Base-by-base conservation (phyloP, 2,888 invertebrate species). In the Euzophera pinguis region DNA sequence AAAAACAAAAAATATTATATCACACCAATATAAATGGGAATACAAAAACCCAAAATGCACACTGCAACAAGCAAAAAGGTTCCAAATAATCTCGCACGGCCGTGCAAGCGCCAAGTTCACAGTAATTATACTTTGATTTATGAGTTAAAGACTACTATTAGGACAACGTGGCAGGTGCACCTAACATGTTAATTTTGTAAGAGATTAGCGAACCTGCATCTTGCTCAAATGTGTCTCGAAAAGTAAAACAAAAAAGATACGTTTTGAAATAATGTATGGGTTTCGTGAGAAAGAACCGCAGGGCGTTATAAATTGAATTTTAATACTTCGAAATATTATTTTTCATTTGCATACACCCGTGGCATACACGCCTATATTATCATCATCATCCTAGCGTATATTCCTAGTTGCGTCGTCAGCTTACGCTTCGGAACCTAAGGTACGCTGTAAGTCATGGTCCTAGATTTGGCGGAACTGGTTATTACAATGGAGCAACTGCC, bases 101-200 rank as follows among this genome's bases (percentile, higher is more conserved):
- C 47, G 27, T 16, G 48, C 47, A 49, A 52, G 53, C 48, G 53
- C 53, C 51, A 53, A 53, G 62, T 61, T 62, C 70, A 67, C 62
- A 63, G 79, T 76, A 76, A 82, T 84, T 81, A 81, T 64, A 43
- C 54, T 54, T 69, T 82, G 84, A 86, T 84, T 84, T 83, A 86
- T 74, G 73, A 67, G 68, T 63, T 71, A 73, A 77, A 72, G 69
- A 71, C 72, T 58, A 64, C 61, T 54, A 67, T 73, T 72, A 71
- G 60, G 65, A 57, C 61, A 57, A 61, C 55, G 57, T 61, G 58
- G 63, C 61, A 63, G 64, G 71, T 68, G 61, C 56, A 59, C 66
- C n/a, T 71, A 73, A 81, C 76, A 73, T 79, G 75, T 81, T 84
- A 75, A 82, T 82, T 72, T 50, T 29, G 29, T n/a, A 50, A 50